phyloP scores from a whole-genome alignment of 1,140 invertebrate species.

The Pseudachorutes palmiensis region DNA sequence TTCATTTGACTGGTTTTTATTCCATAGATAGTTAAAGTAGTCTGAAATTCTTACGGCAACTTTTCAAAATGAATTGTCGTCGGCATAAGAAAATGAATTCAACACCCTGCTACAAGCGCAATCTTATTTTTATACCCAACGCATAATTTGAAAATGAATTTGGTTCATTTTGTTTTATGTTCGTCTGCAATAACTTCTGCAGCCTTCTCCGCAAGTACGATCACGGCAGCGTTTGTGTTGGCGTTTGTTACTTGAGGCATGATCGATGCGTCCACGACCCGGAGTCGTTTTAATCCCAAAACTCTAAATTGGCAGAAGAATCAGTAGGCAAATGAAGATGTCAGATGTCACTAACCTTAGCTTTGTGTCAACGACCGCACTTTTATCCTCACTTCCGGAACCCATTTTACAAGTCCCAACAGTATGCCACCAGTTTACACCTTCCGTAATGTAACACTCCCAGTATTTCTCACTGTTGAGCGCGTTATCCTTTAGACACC shows the following conservation, averaged over 20 bases:
- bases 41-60: too few relatives aligned
- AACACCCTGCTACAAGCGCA: neutral
- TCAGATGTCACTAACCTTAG: neutral
- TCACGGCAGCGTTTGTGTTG: constrained; percentile 45
- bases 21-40: too few relatives aligned
- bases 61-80: neutral
- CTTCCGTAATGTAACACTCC: constrained; percentile 39
- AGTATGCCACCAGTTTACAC: constrained; percentile 48
- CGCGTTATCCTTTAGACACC: constrained; percentile 37
- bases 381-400: constrained; percentile 41
- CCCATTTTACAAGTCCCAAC: constrained; percentile 57
- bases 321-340: neutral
- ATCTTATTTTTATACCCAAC: neutral
- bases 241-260: constrained; percentile 43
- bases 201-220: constrained; percentile 49
- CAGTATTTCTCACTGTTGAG: constrained; percentile 40
- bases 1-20: too few relatives aligned
- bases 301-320: constrained; percentile 31
- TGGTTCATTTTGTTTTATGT: neutral
- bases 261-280: constrained; percentile 44
- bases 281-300: constrained; percentile 40
- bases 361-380: constrained; percentile 45
- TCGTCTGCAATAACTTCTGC: constrained; percentile 34
- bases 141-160: neutral
- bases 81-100: neutral